Evolutionary conservation across 2,797 vertebrate genomes (phyloP).

Genomic region (Saxicola maurus): DNA sequence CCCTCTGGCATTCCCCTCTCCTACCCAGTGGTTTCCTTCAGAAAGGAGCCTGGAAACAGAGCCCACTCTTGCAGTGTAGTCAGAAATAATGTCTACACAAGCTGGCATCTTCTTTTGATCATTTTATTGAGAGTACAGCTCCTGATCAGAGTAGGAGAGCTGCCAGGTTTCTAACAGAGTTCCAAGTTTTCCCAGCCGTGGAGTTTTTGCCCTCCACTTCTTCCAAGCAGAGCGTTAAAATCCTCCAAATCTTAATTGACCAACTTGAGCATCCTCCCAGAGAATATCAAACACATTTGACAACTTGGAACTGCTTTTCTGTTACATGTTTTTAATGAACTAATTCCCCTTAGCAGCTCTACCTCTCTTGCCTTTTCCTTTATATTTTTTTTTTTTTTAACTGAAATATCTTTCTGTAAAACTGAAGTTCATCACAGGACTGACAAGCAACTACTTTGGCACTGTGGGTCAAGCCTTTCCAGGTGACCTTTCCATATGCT

Average conservation of each 20-base stretch:
- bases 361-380: not conserved
- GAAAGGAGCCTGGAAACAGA: not conserved
- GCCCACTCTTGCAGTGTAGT: not conserved
- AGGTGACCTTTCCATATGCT: not conserved
- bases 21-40: not conserved
- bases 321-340: not conserved
- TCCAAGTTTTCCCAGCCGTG: not conserved
- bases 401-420: not conserved
- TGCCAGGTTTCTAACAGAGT: not conserved
- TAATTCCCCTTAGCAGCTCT: not conserved
- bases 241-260: conserved; percentile 3
- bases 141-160: not conserved
- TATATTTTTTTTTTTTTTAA: not conserved
- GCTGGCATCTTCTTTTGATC: not conserved
- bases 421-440: not conserved
- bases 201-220: not conserved
- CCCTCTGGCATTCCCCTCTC: not conserved
- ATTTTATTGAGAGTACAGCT: not conserved
- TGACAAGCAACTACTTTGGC: not conserved
- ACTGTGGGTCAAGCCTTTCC: not conserved
- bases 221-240: conserved; percentile 31
- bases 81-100: not conserved
- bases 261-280: not conserved
- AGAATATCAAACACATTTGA: not conserved
- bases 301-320: not conserved